Base-by-base conservation (phyloP, 2,888 invertebrate genomes). In the Tridacna crocea region DNA sequence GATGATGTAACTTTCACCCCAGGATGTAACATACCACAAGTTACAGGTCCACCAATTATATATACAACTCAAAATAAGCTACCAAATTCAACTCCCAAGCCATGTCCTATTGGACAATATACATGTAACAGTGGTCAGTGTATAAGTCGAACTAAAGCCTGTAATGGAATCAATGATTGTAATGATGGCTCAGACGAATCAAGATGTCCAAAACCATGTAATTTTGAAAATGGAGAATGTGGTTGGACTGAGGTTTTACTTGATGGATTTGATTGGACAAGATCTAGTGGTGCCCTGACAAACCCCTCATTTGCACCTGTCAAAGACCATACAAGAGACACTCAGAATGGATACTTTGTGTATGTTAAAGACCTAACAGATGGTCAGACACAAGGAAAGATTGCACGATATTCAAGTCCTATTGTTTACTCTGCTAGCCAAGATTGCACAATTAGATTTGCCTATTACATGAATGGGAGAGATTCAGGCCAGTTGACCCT, bases 1-100 rank as follows among this genome's bases (percentile, higher is more conserved):
- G 93, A 93, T 87, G 93, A 93, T 81, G 74, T 93, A 15, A 88
- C 90, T 24, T 91, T 93, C 60, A 92, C 92, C 11, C 92, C 93
- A 47, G 91, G 89, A 4, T 93, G 93, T 88, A 88, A 88, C 22
- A 65, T 83, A 13, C 85, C 88, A 13, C 55, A 80, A n/a, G 80
- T 82, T 2, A 75, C 83, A 48, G 74, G 85, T 10, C 85, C 88
- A 19, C 82, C 84, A 63, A 12, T 78, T 0, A 83, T 79, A 19
- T 74, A 77, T 74, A 74, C 86, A 6, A 85, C 85, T 24, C 72
- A 79, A 3, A 76, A 74, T 47, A 82, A 84, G 24, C 51, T 75
- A 6, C 81, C 84, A 48, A 78, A 27, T 17, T 73, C 84, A 17
- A 79, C 83, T 70, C 84, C 86, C 12, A 85, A 65, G 36, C 78